These are phyloP conservation scores for Notodonta dromedarius DNA, from an alignment of 2,888 invertebrate genomes.

Conservation along the genomic window DNA sequence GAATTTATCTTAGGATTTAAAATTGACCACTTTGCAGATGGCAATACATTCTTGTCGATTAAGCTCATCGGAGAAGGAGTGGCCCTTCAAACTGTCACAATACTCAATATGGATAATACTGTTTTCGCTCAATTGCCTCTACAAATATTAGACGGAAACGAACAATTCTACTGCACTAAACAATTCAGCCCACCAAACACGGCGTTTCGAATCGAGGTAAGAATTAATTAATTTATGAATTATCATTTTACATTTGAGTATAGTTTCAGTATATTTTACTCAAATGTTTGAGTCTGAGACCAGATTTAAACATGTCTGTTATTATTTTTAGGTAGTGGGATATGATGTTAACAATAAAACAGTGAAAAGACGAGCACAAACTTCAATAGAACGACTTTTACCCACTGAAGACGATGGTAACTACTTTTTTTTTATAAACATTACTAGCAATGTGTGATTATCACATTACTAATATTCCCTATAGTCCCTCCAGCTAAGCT, in stretches of 20 bases:
- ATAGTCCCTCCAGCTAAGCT: no score
- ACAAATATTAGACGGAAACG: slow-evolving; percentile 31
- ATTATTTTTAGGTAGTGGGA: slow-evolving; percentile 45
- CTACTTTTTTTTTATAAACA: no score
- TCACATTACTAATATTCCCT: no score
- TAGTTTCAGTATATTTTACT: slow-evolving; percentile 4
- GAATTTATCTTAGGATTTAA: no score
- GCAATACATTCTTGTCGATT: slow-evolving; percentile 48
- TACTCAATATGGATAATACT: slow-evolving; percentile 46
- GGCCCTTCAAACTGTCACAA: slow-evolving; percentile 37
- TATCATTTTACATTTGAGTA: no score
- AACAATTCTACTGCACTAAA: slow-evolving; percentile 51
- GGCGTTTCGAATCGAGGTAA: slow-evolving; percentile 57
- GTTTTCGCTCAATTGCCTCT: slow-evolving; percentile 41
- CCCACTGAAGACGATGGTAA: not conserved
- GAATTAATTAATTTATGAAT: slow-evolving; percentile 11
- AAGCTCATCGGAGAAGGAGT: slow-evolving; percentile 44
- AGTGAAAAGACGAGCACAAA: slow-evolving; percentile 41
- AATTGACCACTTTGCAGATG: slow-evolving; percentile 39
- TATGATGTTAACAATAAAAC: slow-evolving; percentile 35
- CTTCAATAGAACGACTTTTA: slow-evolving; percentile 46
- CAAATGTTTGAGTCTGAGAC: no score
- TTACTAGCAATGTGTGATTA: no score
- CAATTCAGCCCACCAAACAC: slow-evolving; percentile 43
- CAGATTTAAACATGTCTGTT: no score